These are phyloP conservation scores for Habropoda laboriosa DNA, from an alignment of 1,140 invertebrate genomes.

Conservation along the genomic window DNA sequence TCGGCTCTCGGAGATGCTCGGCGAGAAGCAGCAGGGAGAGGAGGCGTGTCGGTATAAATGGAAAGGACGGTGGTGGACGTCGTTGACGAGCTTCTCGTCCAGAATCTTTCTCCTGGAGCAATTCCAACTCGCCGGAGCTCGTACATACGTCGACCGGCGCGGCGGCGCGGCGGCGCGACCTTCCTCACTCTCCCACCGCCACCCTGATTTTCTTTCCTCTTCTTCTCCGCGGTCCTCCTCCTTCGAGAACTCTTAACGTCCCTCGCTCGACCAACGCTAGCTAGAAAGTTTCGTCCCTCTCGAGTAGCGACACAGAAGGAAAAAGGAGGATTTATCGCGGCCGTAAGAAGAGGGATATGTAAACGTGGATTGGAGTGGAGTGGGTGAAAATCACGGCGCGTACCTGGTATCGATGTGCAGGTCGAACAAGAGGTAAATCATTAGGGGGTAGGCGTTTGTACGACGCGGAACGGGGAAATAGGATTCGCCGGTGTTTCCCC, in stretches of 20 bases:
- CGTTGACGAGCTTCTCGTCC: conserved; percentile 6
- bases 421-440: conserved; percentile 16
- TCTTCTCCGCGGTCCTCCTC: conserved; percentile 14
- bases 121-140: too few species aligned
- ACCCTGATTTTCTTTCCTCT: conserved; percentile 23
- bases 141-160: too few species aligned
- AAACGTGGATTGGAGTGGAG: too few species aligned
- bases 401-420: background rate
- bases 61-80: conserved; percentile 47
- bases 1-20: conserved; percentile 44
- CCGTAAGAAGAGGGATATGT: too few species aligned
- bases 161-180: too few species aligned
- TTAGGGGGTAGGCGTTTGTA: background rate
- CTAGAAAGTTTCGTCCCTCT: conserved; percentile 44
- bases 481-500: conserved; percentile 20
- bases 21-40: conserved; percentile 28
- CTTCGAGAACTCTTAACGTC: conserved; percentile 45
- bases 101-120: conserved; percentile 27
- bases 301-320: background rate
- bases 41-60: conserved; percentile 52
- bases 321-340: conserved; percentile 54
- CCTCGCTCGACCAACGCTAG: conserved; percentile 27
- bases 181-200: conserved; percentile 20
- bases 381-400: conserved; percentile 6
- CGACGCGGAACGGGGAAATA: conserved; percentile 31